These are phyloP conservation scores for Hypselothyrea guttata DNA, from an alignment of 2,888 invertebrate genomes.

Conservation along the genomic window DNA sequence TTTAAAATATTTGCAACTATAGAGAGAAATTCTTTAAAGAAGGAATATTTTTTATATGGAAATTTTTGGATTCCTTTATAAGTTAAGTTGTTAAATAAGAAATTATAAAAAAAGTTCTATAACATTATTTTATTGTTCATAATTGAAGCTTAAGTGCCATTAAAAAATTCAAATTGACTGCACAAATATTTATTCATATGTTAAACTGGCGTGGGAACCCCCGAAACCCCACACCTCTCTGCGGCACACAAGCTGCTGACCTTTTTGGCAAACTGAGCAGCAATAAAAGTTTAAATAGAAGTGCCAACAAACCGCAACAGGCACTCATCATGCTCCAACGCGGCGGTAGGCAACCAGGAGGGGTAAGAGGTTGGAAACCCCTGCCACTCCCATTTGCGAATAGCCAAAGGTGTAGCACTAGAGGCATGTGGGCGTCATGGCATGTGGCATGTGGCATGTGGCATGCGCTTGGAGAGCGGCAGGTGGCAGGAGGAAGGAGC, in stretches of 20 bases:
- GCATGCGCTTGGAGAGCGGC: conserved; percentile 26
- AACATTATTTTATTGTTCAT: no score
- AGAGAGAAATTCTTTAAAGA: no score
- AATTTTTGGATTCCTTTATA: no score
- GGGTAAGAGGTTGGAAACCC: not conserved
- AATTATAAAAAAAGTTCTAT: no score
- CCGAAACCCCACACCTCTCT: not conserved
- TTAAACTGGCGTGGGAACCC: not conserved
- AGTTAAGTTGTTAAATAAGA: no score
- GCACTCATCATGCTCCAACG: conserved; percentile 74
- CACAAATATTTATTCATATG: conserved; percentile 56
- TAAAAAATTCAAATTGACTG: not conserved
- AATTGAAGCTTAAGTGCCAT: conserved; percentile 2
- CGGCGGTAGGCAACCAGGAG: conserved; percentile 31
- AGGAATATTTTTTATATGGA: no score
- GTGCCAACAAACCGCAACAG: conserved; percentile 77
- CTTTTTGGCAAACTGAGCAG: conserved; percentile 62
- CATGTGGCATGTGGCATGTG: conserved; percentile 22
- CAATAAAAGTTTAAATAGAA: conserved; percentile 78
- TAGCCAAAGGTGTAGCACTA: conserved; percentile 11
- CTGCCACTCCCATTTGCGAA: not conserved
- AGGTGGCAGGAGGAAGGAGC: conserved; percentile 39
- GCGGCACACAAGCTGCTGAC: conserved; percentile 30
- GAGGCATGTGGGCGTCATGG: not conserved
- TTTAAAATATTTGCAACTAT: conserved; percentile 23